Conservation (phyloP, 2,797 vertebrate species). For the Pangasius larnaudii region DNA sequence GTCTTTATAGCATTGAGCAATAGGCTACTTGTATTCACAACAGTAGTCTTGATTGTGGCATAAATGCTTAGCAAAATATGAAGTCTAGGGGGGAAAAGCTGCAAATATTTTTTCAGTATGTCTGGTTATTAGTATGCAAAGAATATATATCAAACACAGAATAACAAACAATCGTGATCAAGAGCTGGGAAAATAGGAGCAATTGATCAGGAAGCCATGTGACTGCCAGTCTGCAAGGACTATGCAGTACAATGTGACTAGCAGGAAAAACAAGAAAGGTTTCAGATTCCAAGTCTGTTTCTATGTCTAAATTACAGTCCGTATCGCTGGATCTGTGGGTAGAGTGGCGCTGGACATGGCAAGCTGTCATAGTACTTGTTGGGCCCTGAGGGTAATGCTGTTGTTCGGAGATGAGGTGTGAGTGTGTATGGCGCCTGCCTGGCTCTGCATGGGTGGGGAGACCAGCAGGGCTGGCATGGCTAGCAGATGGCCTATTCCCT, state of each 20-base stretch:
- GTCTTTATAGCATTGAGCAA: not conserved
- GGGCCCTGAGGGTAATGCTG: constrained; percentile 71
- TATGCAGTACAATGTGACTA: not conserved
- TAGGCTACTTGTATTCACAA: not conserved
- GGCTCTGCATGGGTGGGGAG: constrained; percentile 32
- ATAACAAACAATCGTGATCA: not conserved
- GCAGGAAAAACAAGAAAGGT: not conserved
- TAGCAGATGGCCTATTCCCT: constrained; percentile 75
- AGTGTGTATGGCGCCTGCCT: constrained; percentile 71
- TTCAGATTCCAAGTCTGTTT: not conserved
- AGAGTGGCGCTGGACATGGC: constrained; percentile 66
- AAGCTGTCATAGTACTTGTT: constrained; percentile 69
- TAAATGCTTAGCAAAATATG: not conserved
- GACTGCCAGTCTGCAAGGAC: not conserved
- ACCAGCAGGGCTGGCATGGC: constrained; percentile 56
- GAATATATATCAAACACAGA: not conserved
- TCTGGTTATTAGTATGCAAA: not conserved
- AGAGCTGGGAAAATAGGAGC: not conserved
- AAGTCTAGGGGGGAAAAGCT: not conserved
- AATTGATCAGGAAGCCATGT: not conserved
- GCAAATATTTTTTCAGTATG: not conserved
- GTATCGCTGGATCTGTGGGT: constrained; percentile 43
- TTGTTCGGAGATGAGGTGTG: constrained; percentile 70
- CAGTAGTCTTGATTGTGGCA: not conserved
- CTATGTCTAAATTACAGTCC: constrained; percentile 55